Conservation (phyloP, 2,797 vertebrate species). For the Setipinna tenuifilis region DNA sequence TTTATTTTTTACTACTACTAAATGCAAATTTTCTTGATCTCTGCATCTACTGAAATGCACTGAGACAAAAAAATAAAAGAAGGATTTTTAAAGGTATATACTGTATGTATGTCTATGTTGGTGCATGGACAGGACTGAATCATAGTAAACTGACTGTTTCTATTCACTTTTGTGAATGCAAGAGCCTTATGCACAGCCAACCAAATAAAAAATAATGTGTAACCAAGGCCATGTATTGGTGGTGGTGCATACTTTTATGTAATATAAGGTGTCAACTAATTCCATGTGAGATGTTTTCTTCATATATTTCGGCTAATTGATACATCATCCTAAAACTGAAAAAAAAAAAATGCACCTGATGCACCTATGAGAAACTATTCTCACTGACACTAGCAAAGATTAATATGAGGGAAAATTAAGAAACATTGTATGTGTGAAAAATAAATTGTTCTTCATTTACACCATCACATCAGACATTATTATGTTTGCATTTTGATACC, state of each 20-base stretch:
- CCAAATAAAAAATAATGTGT: background rate
- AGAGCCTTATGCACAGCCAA: background rate
- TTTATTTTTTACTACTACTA: too few species aligned
- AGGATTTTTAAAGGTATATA: too few species aligned
- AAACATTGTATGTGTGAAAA: background rate
- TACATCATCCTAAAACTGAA: too few species aligned
- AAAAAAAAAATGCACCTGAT: too few species aligned
- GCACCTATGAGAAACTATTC: too few species aligned
- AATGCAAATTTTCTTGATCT: too few species aligned
- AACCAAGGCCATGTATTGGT: background rate
- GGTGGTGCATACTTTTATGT: background rate
- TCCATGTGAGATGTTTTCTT: background rate
- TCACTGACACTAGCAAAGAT: background rate
- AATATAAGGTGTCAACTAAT: slow-evolving; percentile 4
- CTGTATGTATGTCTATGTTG: too few species aligned
- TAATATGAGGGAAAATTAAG: background rate
- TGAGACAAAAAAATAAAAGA: too few species aligned
- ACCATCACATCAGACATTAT: background rate
- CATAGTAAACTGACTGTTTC: background rate
- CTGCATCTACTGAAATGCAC: too few species aligned
- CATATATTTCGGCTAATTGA: too few species aligned
- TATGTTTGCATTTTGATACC: background rate
- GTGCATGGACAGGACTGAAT: background rate
- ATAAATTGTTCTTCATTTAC: background rate
- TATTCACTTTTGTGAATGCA: background rate